Base-by-base conservation (phyloP, 2,797 vertebrate genomes). In the Sphaeramia orbicularis region DNA sequence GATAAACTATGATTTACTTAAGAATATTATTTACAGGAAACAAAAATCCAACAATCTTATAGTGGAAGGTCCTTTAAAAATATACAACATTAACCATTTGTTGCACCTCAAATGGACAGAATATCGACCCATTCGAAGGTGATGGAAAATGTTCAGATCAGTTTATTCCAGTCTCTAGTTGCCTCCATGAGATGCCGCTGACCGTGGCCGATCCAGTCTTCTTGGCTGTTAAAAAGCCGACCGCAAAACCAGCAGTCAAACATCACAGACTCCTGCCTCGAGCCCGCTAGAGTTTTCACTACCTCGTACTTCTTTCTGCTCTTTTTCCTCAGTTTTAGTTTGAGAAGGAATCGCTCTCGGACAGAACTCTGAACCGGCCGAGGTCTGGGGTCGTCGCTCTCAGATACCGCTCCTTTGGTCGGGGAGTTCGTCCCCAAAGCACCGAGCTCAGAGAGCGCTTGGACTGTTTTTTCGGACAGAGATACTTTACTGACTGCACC, bases 221-320 rank as follows among this genome's bases (percentile, higher is more conserved):
- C 98, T 85, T 99, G 98, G 93, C 96, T 98, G 92, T 94, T 93
- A 89, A 99, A 99, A 74, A 97, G 87, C 70, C 97, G 94, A 70
- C 98, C 97, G 74, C 98, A 99, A 94, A 98, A 99, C 97, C 98
- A 99, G 86, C 98, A 99, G 80, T 92, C 95, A 91, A 99, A 99
- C 56, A 83, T 95, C 35, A 91, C 82, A 1, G 80, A 64, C 65
- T 94, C 92, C 76, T 93, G 89, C 63, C 88, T 81, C 83, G 92
- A 88, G 71, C 91, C 81, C 52, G 95, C 95, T 81, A 93, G 93
- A 84, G 94, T 91, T 83, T 96, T 95, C 68, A 99, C 97, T 66
- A 99, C 96, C 92, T 97, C 95, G 5, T 99, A 99, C 90, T 98
- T 99, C 78, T 95, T 98, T 93, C 95, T 96, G 90, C 94, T 98